A percentile compares a stretch with the other conserved stretches of the same genome.
phyloP scores from a whole-genome alignment of 2,797 vertebrate species.

The Alosa sapidissima region DNA sequence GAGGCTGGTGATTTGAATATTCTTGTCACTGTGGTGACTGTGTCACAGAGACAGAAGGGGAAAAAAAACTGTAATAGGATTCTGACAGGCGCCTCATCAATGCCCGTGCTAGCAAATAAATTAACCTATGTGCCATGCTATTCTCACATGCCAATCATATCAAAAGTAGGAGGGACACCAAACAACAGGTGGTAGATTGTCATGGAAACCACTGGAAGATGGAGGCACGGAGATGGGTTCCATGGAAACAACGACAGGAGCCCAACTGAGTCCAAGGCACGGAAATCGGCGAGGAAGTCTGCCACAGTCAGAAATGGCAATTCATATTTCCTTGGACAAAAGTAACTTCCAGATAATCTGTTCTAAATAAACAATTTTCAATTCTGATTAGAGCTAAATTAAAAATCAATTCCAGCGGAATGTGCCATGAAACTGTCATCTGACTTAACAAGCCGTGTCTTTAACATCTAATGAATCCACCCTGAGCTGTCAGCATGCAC shows the following conservation, averaged over 20 bases:
- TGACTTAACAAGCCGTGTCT: not conserved
- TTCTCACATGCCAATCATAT: slow-evolving; percentile 60
- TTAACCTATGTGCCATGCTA: slow-evolving; percentile 65
- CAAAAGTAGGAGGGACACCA: slow-evolving; percentile 66
- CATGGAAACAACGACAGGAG: slow-evolving; percentile 59
- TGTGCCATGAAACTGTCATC: not conserved
- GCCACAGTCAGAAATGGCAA: slow-evolving; percentile 11
- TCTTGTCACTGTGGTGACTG: slow-evolving; percentile 16
- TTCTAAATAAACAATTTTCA: slow-evolving; percentile 2
- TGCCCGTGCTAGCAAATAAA: slow-evolving; percentile 62
- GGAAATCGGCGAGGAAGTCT: slow-evolving; percentile 12
- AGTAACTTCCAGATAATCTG: not conserved
- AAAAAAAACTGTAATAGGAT: slow-evolving; percentile 17
- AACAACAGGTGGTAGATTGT: slow-evolving; percentile 75
- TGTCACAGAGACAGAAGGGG: not conserved
- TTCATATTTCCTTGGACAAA: slow-evolving; percentile 22
- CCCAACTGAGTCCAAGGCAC: slow-evolving; percentile 11
- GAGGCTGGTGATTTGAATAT: not conserved
- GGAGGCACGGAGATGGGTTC: slow-evolving; percentile 63
- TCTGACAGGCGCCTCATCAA: slow-evolving; percentile 59
- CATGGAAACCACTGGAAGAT: slow-evolving; percentile 58
- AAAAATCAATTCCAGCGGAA: slow-evolving; percentile 15
- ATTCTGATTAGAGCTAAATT: not conserved
- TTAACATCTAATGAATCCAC: not conserved
- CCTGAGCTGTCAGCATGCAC: not conserved